phyloP scores from a whole-genome alignment of 1,140 invertebrate species.

The Asobara japonica region DNA sequence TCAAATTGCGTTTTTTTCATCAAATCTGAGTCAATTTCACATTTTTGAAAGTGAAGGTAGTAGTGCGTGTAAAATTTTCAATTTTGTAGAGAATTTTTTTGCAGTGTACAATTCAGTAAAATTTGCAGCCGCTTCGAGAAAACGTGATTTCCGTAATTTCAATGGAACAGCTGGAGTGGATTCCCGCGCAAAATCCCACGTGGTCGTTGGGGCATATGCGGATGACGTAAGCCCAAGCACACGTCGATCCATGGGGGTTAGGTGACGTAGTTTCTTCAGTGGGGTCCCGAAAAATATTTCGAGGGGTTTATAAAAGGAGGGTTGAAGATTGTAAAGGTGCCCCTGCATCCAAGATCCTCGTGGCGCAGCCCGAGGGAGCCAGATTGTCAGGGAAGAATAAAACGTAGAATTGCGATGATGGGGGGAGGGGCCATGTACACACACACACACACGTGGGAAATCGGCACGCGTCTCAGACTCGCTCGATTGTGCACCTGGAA shows the following conservation, averaged over 20 bases:
- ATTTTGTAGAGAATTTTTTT: too few species aligned
- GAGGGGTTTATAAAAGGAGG: conserved; percentile 38
- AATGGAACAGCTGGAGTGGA: too few species aligned
- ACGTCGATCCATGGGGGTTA: conserved; percentile 39
- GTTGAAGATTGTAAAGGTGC: conserved; percentile 34
- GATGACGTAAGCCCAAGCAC: conserved; percentile 49
- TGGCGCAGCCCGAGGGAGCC: conserved; percentile 27
- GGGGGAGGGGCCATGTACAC: conserved; percentile 26
- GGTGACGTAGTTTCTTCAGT: conserved; percentile 46
- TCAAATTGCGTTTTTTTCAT: too few species aligned
- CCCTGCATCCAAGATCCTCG: conserved; percentile 11
- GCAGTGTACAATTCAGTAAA: too few species aligned
- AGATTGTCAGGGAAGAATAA: conserved; percentile 42
- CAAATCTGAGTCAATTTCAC: too few species aligned
- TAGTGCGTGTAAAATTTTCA: too few species aligned
- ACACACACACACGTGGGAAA: conserved; percentile 59
- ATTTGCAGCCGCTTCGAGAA: too few species aligned
- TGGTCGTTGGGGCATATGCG: conserved; percentile 40
- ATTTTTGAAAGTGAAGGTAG: too few species aligned
- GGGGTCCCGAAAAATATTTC: conserved; percentile 33
- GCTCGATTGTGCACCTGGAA: conserved; percentile 55
- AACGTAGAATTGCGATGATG: conserved; percentile 43
- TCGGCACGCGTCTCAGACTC: conserved; percentile 54
- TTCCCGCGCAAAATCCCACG: conserved; percentile 28
- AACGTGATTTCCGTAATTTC: too few species aligned